phyloP scores from a whole-genome alignment of 2,888 invertebrate genomes.

The Drosophila hamatofila region DNA sequence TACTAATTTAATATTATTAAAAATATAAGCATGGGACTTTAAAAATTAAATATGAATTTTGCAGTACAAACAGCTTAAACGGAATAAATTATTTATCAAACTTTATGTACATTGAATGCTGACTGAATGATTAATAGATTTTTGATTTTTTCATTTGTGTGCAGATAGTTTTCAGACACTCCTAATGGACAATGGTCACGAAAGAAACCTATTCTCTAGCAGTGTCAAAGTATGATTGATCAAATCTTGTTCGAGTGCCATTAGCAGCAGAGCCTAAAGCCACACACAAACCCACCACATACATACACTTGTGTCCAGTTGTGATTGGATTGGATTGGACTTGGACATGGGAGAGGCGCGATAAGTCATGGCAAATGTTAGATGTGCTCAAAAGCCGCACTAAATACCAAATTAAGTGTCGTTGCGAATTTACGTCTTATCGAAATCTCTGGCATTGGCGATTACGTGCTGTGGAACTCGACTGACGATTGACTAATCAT shows the following conservation, averaged over 20 bases:
- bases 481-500: slow-evolving; percentile 57
- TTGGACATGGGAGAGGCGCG: slow-evolving; percentile 8
- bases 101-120: not conserved
- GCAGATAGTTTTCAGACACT: not conserved
- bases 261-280: slow-evolving; percentile 8
- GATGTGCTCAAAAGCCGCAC: slow-evolving; percentile 39
- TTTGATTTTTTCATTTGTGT: not conserved
- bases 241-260: not conserved
- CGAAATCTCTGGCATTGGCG: slow-evolving; percentile 36
- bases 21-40: too few species aligned
- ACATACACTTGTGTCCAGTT: too few species aligned
- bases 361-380: slow-evolving; percentile 30
- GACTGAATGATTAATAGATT: not conserved
- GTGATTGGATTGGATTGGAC: not conserved
- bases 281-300: not conserved
- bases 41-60: too few species aligned
- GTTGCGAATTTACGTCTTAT: slow-evolving; percentile 39
- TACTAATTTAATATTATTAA: too few species aligned
- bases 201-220: not conserved
- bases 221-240: not conserved
- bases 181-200: slow-evolving; percentile 1
- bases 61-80: not conserved
- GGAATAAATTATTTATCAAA: not conserved
- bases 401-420: slow-evolving; percentile 53
- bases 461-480: slow-evolving; percentile 36